These are phyloP conservation scores for Scomberomorus guttatus DNA, from an alignment of 2,797 vertebrate genomes.

Conservation along the genomic window DNA sequence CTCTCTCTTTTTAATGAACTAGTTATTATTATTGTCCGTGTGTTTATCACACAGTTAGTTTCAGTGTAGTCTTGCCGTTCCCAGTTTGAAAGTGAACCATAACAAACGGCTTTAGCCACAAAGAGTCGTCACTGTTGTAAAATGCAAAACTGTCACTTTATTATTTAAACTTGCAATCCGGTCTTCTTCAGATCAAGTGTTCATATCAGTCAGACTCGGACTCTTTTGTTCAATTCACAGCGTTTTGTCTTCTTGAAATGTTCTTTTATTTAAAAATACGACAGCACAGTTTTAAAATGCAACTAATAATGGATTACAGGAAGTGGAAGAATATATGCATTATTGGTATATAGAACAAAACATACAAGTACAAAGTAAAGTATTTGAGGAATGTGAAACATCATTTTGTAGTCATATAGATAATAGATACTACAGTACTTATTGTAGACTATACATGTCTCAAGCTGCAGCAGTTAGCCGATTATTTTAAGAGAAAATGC, in stretches of 20 bases:
- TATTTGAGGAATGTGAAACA: background rate
- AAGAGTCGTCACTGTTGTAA: constrained; percentile 19
- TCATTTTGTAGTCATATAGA: no score
- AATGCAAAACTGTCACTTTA: constrained; percentile 23
- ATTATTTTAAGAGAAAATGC: no score
- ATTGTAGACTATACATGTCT: no score
- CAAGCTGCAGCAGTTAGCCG: no score
- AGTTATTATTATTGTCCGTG: no score
- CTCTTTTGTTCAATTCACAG: background rate
- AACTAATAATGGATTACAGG: constrained; percentile 22
- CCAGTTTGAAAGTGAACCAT: background rate
- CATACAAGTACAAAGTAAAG: background rate
- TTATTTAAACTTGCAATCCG: constrained; percentile 25
- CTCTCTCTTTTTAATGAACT: no score
- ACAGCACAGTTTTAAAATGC: background rate
- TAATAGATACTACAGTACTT: no score
- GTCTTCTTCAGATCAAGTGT: background rate
- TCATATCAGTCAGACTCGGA: background rate
- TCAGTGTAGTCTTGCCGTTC: background rate
- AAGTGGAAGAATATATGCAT: background rate
- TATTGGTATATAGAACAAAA: background rate
- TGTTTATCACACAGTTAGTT: no score
- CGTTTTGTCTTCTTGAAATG: background rate
- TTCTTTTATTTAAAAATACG: constrained; percentile 20
- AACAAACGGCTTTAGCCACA: background rate